Evolutionary conservation across 2,888 invertebrate species (phyloP).

Genomic region (Cantharis flavilabris): DNA sequence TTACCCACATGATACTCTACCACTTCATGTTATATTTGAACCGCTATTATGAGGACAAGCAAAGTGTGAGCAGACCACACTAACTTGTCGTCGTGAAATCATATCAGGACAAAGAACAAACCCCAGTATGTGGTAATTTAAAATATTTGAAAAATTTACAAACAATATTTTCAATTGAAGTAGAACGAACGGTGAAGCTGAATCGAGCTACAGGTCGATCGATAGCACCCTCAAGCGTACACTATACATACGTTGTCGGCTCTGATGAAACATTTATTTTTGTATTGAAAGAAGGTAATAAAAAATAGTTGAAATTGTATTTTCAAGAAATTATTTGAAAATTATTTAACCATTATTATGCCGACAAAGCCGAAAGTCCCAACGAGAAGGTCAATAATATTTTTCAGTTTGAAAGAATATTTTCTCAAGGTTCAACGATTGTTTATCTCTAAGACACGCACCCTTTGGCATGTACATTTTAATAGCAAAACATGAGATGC

Average conservation of each 20-base stretch:
- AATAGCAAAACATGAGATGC: not conserved
- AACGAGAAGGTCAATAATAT: not conserved
- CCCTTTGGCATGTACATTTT: not conserved
- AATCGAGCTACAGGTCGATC: conserved; percentile 21
- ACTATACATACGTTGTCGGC: conserved; percentile 5
- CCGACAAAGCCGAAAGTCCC: not conserved
- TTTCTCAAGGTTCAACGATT: not conserved
- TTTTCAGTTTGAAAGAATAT: not conserved
- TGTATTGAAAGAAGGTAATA: not conserved
- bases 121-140: not conserved
- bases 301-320: not conserved
- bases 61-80: not conserved
- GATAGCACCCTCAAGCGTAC: conserved; percentile 10
- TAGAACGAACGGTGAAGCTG: not conserved
- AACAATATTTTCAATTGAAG: conserved; percentile 3
- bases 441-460: not conserved
- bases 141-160: not conserved
- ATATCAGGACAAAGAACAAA: not conserved
- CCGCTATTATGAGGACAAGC: not conserved
- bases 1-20: not conserved
- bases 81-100: not conserved
- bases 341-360: not conserved
- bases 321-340: not conserved
- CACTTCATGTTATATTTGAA: not conserved
- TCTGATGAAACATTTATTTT: not conserved